Percentiles rank a stretch among this genome's conserved stretches.
Evolutionary conservation across 2,797 vertebrate genomes (phyloP).

Genomic region (Tympanoctomys barrerae): DNA sequence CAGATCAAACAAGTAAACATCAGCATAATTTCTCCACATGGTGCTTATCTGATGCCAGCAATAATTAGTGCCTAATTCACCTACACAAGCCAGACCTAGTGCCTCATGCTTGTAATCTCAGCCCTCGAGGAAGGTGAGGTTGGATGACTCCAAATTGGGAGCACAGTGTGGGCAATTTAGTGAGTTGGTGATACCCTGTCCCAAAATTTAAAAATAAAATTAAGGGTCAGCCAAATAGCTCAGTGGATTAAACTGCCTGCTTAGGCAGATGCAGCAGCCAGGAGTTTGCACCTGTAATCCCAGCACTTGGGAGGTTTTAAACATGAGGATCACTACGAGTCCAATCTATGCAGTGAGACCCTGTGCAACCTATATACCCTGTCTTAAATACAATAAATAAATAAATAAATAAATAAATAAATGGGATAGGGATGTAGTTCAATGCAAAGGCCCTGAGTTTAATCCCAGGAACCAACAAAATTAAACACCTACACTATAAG

Average conservation of each 20-base stretch:
- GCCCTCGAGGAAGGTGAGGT: not conserved
- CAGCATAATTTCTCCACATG: not conserved
- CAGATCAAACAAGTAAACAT: not conserved
- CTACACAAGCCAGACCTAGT: not conserved
- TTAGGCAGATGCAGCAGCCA: too few relatives aligned
- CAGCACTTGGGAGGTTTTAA: too few relatives aligned
- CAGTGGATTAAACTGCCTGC: too few relatives aligned
- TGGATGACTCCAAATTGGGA: not conserved
- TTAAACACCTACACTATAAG: not conserved
- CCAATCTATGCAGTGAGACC: too few relatives aligned
- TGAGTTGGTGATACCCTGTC: not conserved
- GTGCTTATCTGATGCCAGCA: not conserved
- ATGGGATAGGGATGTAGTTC: not conserved
- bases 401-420: too few relatives aligned
- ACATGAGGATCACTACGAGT: too few relatives aligned
- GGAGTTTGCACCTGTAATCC: too few relatives aligned
- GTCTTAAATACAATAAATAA: too few relatives aligned
- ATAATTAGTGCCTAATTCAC: not conserved
- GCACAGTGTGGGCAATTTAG: not conserved
- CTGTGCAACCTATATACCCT: too few relatives aligned
- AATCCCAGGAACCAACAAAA: not conserved
- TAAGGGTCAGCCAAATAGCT: not conserved
- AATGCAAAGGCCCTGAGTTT: not conserved
- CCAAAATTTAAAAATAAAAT: not conserved
- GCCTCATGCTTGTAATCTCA: not conserved